Conservation (phyloP, 2,888 invertebrate species). For the Idaea biselata region DNA sequence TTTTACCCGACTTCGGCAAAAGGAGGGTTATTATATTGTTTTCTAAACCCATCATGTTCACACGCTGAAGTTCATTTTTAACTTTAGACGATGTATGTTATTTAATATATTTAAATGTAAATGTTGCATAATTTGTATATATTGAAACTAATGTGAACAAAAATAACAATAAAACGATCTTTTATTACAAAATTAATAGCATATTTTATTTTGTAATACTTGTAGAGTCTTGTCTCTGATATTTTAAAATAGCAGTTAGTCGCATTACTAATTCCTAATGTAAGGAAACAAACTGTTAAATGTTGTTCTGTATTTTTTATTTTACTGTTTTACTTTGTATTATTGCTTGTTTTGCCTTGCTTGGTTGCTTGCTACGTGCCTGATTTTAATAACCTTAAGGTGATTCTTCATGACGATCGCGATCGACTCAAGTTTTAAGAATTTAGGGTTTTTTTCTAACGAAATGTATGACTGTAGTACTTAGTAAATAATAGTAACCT, state of each 20-base stretch:
- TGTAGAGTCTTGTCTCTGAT: conserved; percentile 75
- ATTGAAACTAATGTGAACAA: conserved; percentile 76
- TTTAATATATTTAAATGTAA: conserved; percentile 60
- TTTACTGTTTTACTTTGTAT: conserved; percentile 41
- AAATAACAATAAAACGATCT: conserved; percentile 70
- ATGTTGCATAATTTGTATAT: conserved; percentile 79
- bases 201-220: conserved; percentile 61
- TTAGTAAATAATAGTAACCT: too few species aligned
- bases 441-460: too few species aligned
- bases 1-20: neutral
- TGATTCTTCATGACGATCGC: neutral
- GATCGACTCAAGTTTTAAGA: too few species aligned
- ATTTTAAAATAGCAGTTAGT: conserved; percentile 54
- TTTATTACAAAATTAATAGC: conserved; percentile 72
- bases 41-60: conserved; percentile 17
- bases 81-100: conserved; percentile 48
- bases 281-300: conserved; percentile 45
- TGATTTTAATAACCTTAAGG: conserved; percentile 25
- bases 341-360: conserved; percentile 58
- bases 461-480: too few species aligned
- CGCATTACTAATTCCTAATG: conserved; percentile 38
- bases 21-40: conserved; percentile 33
- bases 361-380: conserved; percentile 57
- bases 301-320: conserved; percentile 40
- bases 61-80: conserved; percentile 15